These are phyloP conservation scores for Rhincodon typus DNA, from an alignment of 2,797 vertebrate genomes.

Conservation along the genomic window DNA sequence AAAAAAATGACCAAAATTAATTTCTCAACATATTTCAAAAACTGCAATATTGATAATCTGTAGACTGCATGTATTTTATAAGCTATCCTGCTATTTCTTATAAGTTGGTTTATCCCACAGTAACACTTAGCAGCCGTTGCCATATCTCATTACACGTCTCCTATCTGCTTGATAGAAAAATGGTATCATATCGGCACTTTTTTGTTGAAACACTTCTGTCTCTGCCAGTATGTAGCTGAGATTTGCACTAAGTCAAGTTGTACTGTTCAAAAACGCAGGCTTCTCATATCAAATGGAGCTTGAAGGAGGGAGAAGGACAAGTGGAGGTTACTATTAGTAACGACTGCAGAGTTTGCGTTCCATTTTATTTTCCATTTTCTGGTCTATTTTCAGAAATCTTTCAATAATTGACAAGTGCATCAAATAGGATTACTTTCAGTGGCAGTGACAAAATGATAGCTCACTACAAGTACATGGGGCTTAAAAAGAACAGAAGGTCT, in stretches of 20 bases:
- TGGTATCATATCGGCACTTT: neutral
- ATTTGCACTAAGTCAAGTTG: neutral
- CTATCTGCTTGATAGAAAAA: neutral
- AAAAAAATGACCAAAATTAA: conserved; percentile 30
- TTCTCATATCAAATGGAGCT: neutral
- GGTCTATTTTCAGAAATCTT: neutral
- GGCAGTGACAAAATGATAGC: neutral
- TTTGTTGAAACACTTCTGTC: neutral
- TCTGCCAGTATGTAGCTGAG: neutral
- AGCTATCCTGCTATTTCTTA: neutral
- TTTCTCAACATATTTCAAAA: neutral
- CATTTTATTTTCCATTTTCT: neutral
- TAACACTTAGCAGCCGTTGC: neutral
- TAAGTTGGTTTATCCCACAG: neutral
- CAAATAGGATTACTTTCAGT: neutral
- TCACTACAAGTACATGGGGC: neutral
- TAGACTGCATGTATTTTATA: neutral
- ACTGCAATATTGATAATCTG: neutral
- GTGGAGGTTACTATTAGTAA: neutral
- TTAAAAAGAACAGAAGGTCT: neutral
- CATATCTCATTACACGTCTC: neutral
- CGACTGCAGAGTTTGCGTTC: neutral
- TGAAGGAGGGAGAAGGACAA: neutral
- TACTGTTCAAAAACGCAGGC: neutral
- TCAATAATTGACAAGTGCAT: conserved; percentile 28